A percentile compares a stretch with the other conserved stretches of the same genome.
These are phyloP conservation scores for Rhinoderma darwinii DNA, from an alignment of 2,113 vertebrate species.

Conservation along the genomic window DNA sequence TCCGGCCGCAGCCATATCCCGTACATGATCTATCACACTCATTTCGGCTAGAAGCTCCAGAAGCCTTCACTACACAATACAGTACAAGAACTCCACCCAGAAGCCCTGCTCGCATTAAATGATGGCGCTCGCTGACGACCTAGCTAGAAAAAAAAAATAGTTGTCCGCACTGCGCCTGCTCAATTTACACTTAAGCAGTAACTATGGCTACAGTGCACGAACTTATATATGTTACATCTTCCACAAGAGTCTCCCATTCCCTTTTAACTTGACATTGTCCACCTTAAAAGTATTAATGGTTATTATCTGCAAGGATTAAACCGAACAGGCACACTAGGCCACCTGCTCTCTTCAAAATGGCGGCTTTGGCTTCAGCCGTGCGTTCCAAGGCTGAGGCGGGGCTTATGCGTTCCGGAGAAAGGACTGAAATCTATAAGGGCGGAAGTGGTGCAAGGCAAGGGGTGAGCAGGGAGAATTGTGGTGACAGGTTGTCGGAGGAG, in stretches of 20 bases:
- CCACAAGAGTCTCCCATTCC: accelerated
- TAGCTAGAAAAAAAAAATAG: neutral
- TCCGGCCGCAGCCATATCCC: constrained; percentile 94
- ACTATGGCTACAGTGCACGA: no score
- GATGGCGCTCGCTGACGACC: constrained; percentile 19
- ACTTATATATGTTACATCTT: neutral
- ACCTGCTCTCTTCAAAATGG: constrained; percentile 68
- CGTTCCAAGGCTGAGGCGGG: constrained; percentile 36
- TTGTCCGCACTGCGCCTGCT: neutral
- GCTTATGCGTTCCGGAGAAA: constrained; percentile 29
- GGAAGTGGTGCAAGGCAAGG: constrained; percentile 26
- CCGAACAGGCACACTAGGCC: neutral
- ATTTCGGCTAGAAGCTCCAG: constrained; percentile 64
- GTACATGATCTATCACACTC: constrained; percentile 93
- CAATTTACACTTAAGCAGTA: neutral
- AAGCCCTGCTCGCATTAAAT: neutral
- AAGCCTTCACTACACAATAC: neutral
- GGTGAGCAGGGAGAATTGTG: constrained; percentile 21
- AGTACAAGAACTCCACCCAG: neutral
- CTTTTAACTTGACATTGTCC: neutral
- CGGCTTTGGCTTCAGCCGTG: constrained; percentile 34
- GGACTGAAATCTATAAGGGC: constrained; percentile 44
- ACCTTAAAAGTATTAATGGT: neutral
- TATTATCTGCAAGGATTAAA: neutral
- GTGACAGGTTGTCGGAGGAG: neutral